A percentile compares a stretch with the other conserved stretches of the same genome.
These are phyloP conservation scores for Diarsia dahlii DNA, from an alignment of 2,888 invertebrate species.

Conservation along the genomic window DNA sequence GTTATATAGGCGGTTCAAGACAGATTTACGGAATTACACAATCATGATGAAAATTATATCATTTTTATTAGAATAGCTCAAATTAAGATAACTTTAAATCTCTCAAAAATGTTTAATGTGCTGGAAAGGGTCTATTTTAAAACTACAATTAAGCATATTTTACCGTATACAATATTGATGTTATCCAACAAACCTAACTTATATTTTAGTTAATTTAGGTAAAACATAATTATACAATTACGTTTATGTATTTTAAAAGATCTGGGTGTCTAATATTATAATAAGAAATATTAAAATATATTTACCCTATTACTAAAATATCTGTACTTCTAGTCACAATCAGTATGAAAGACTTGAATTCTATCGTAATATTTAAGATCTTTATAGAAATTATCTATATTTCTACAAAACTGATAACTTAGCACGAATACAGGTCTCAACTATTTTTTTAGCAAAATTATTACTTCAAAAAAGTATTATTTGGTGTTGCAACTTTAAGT, in stretches of 20 bases:
- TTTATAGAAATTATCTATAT: slow-evolving; percentile 35
- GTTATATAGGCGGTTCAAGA: no score
- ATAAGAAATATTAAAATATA: slow-evolving; percentile 37
- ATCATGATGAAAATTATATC: slow-evolving; percentile 5
- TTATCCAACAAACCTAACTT: neutral
- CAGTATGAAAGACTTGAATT: slow-evolving; percentile 56
- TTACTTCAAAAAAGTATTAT: neutral
- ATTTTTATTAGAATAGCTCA: slow-evolving; percentile 22
- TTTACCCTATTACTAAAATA: slow-evolving; percentile 23
- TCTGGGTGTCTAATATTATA: slow-evolving; percentile 39
- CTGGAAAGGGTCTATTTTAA: slow-evolving; percentile 25
- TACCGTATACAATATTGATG: neutral
- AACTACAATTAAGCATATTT: slow-evolving; percentile 15
- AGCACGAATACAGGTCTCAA: slow-evolving; percentile 10
- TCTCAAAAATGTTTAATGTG: neutral
- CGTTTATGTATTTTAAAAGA: slow-evolving; percentile 41
- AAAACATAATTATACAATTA: slow-evolving; percentile 10
- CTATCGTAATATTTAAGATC: slow-evolving; percentile 49
- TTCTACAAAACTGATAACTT: slow-evolving; percentile 30
- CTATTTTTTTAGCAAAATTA: neutral
- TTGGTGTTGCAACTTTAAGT: neutral
- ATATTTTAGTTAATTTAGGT: slow-evolving; percentile 24
- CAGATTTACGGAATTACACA: no score
- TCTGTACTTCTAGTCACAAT: slow-evolving; percentile 65
- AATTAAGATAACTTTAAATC: neutral